Evolutionary conservation across 2,797 vertebrate species (phyloP), one percentile per base, ranked within the genome.

Genomic region (Platyrinchus mystaceus): DNA sequence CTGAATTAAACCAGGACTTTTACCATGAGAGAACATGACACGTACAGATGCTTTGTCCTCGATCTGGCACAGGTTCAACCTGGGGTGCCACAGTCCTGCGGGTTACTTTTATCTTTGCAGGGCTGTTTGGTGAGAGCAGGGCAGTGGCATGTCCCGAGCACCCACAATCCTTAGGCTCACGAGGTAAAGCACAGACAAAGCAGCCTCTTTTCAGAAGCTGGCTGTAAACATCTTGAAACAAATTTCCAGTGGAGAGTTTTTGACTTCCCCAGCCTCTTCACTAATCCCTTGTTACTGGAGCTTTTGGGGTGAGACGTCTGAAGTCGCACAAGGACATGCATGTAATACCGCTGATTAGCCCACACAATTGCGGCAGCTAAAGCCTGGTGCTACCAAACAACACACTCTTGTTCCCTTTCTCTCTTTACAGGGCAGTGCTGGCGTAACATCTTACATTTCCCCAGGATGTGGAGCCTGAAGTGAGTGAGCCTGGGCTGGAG

Each of bases 221-320:
- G 8, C 62, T 93, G 70, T 41, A 94, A 94, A 75, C 46, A 47
- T 43, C 84, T 64, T 49, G 62, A 81, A 96, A 86, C 41, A 64
- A 81, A 67, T 56, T 92, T 70, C 43, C 76, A 77, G 59, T 52
- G 37, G 60, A 52, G 89, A 41, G 68, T 53, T 90, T 94, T 78
- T 55, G n/a, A 43, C 66, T 86, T 76, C 63, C 58, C 44, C 63
- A 76, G 77, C 93, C 87, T 91, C 37, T 90, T 79, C 60, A n/a
- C 70, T 87, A 94, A 95, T 94, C 90, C 76, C 76, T 88, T 90
- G 75, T 84, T 94, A 66, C 43, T 70, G 87, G 69, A 91, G 82
- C 56, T 94, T 90, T 94, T 59, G 52, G 74, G 74, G 68, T 82
- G 87, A 96, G 87, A 85, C 4, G 10, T 34, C 68, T 84, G 78